A percentile compares a stretch with the other conserved stretches of the same genome.
Evolutionary conservation across 2,888 invertebrate genomes (phyloP).

Genomic region (Trachelus troglodyta): DNA sequence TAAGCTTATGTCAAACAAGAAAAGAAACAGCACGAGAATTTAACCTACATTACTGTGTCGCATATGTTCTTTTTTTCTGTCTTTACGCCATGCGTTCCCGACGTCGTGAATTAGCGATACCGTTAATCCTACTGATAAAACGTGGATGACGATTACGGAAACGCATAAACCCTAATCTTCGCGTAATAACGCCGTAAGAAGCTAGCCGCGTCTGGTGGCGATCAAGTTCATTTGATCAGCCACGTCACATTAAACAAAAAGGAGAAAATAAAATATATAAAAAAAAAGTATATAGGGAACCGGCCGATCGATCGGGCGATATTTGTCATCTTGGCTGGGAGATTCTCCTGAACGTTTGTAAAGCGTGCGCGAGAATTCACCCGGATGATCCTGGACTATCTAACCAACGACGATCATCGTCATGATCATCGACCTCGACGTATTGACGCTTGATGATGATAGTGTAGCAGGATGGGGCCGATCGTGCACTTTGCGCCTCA

Average conservation of each 20-base stretch:
- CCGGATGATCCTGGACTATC: not conserved
- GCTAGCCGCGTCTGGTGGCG: not conserved
- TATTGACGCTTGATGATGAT: not conserved
- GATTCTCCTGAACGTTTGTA: not conserved
- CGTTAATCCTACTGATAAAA: not conserved
- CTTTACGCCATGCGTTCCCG: not conserved
- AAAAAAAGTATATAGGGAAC: not conserved
- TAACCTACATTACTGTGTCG: not conserved
- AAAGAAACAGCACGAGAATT: not conserved
- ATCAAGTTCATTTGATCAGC: not conserved
- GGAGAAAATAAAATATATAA: not conserved
- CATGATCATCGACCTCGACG: not conserved
- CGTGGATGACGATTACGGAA: not conserved
- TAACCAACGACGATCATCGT: not conserved
- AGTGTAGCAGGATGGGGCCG: not conserved
- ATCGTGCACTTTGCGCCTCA: not conserved
- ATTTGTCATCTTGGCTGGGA: not conserved
- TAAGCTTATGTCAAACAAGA: not conserved
- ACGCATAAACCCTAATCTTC: not conserved
- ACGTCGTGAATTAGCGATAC: not conserved
- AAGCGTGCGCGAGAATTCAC: not conserved
- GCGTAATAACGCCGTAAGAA: not conserved
- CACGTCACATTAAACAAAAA: not conserved
- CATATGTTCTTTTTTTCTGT: not conserved
- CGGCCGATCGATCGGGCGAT: not conserved